Evolutionary conservation across 1,140 invertebrate species (phyloP), one percentile per base, ranked within the genome.

Genomic region (Bombus polaris): DNA sequence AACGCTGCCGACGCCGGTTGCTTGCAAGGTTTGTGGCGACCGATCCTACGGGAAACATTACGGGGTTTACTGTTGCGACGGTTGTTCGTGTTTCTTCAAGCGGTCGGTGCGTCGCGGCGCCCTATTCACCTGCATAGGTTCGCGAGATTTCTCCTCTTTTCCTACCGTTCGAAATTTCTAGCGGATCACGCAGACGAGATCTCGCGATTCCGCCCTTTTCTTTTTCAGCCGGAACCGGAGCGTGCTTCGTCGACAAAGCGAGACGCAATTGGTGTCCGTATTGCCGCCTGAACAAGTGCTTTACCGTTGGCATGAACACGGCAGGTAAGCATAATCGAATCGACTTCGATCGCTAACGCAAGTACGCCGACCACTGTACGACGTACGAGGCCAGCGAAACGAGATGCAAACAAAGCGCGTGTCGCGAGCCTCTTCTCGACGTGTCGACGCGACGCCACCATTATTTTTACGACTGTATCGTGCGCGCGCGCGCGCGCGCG

Each of bases 51-150:
- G 98, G 0, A 98, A 98, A 93, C 98, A 98, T 94, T 98, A 98
- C 91, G 98, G 98, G 1, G 97, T 98, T 15, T 97, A 96, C 93
- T 98, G 98, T 92, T 98, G 98, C 92, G 98, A 98, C 91, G 98
- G 98, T 12, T 98, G 98, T 93, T 98, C 97, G 65, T 98, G 98
- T 91, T 98, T 98, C 93, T 98, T 98, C 94, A 98, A 98, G 94
- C 95, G 97, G 89, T 97, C 97, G 81, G 96, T 98, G 28, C 94
- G 98, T 71, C 96, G 96, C 82, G 96, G 96, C 18, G 96, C 97
- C 13, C 93, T 96, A 8, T 98, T 98, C 90, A 96, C 96, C 68
- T 98, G 98, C 92, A 98, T 97, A 88, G 96, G 90, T 90, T 66
- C 25, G 77, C 57, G 4, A 78, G 57, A 66, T 32, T 35, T 42